Evolutionary conservation across 2,797 vertebrate genomes (phyloP), one percentile per base, ranked within the genome.

Genomic region (Brotula barbata): DNA sequence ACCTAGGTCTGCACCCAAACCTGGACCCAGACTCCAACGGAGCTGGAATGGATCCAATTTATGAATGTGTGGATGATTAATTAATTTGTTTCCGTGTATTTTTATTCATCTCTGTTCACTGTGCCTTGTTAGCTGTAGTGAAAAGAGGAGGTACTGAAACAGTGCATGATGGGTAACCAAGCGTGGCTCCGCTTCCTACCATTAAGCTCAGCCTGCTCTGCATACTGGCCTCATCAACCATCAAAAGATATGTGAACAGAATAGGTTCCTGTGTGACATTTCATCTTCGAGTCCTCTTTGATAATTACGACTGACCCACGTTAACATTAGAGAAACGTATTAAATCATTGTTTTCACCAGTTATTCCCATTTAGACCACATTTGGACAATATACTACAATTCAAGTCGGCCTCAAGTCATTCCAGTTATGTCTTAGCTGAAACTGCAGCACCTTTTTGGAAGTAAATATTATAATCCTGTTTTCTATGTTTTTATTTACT

Each of bases 91-190:
- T 64, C 48, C 17, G 3, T 68, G 28, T 68, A 42, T 52, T 47
- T 52, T 68, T 55, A 60, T 58, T 49, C 70, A 53, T 71, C 49
- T 72, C 51, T 56, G 57, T 64, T 80, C 75, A 78, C 71, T 80
- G 89, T 90, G 88, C 89, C 88, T 89, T 90, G 77, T 78, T 71
- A 76, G 81, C 75, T 68, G 72, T 60, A 61, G 75, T 78, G 58
- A 79, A 56, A 41, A n/a, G n/a, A n/a, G 61, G 68, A 80, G 81
- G 77, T 58, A 11, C 37, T 33, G 57, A 43, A 78, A 59, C 71
- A 72, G 62, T 73, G 69, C 64, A 60, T 73, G 67, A 47, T 71
- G 69, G 68, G 68, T 76, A 70, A 57, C 34, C 49, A 20, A 51
- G 41, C 55, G 42, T 39, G 17, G 62, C 61, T 67, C 68, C 59